These are phyloP conservation scores for Dinomys branickii DNA, from an alignment of 2,113 vertebrate genomes.

Conservation along the genomic window DNA sequence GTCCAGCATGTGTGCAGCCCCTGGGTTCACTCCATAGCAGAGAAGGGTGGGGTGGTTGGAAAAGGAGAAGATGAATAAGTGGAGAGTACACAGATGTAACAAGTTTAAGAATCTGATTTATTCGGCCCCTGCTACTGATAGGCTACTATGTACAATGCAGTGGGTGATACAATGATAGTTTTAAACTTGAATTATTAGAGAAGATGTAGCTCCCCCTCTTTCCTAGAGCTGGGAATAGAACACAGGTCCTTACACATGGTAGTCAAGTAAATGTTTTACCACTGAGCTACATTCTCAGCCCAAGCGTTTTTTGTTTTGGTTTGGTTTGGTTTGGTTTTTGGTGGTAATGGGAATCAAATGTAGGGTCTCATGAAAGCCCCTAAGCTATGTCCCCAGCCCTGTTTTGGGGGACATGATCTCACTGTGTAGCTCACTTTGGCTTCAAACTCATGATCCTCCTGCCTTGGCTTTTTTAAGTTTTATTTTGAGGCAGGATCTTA, in stretches of 20 bases:
- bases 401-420: background rate
- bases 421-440: background rate
- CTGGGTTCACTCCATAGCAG: background rate
- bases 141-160: background rate
- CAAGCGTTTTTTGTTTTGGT: background rate
- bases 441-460: background rate
- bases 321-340: background rate
- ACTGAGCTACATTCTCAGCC: background rate
- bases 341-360: background rate
- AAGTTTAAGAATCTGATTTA: slow-evolving; percentile 29
- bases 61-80: background rate
- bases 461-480: background rate
- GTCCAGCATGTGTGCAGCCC: background rate
- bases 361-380: background rate
- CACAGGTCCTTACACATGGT: background rate
- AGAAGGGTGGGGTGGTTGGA: background rate
- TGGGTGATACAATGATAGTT: background rate
- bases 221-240: background rate
- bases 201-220: background rate
- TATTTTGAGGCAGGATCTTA: background rate
- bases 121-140: background rate
- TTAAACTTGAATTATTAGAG: background rate
- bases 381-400: background rate
- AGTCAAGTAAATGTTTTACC: background rate
- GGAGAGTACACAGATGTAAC: background rate